Percentiles rank a stretch among this genome's conserved stretches.
Evolutionary conservation across 2,797 vertebrate species (phyloP).

Genomic region (Otolemur crassicaudatus): DNA sequence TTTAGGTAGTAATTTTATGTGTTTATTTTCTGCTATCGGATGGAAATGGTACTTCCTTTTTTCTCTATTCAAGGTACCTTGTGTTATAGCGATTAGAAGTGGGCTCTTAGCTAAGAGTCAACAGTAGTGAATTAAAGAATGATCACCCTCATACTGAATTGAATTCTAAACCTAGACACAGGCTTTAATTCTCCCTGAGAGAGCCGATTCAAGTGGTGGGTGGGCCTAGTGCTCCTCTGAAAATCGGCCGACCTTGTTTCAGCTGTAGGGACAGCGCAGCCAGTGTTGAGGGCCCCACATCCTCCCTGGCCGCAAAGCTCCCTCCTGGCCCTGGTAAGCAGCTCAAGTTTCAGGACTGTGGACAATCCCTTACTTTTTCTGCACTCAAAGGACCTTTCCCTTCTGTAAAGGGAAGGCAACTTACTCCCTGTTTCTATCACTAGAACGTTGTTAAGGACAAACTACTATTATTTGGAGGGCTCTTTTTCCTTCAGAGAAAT

Average conservation of each 20-base stretch:
- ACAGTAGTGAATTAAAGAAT: not conserved
- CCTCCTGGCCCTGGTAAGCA: not conserved
- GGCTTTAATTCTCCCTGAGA: not conserved
- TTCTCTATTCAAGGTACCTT: not conserved
- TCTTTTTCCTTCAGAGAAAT: not conserved
- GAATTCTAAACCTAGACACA: not conserved
- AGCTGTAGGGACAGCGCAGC: not conserved
- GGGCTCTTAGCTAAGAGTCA: not conserved
- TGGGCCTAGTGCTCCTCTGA: not conserved
- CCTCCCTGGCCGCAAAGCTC: not conserved
- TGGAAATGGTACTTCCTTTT: not conserved
- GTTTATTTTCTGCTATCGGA: slow-evolving; percentile 25
- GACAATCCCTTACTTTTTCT: not conserved
- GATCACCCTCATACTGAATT: not conserved
- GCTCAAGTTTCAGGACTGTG: not conserved
- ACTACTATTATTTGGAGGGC: not conserved
- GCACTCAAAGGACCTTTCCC: not conserved
- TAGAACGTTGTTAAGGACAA: slow-evolving; percentile 27
- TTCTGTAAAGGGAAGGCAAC: not conserved
- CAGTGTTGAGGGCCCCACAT: not conserved
- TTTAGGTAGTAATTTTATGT: slow-evolving; percentile 5
- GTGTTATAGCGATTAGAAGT: slow-evolving; percentile 44
- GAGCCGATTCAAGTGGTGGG: not conserved
- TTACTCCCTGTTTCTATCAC: not conserved
- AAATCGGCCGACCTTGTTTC: not conserved